Conservation (phyloP, 2,113 vertebrate genomes). For the Noturus placidus region DNA sequence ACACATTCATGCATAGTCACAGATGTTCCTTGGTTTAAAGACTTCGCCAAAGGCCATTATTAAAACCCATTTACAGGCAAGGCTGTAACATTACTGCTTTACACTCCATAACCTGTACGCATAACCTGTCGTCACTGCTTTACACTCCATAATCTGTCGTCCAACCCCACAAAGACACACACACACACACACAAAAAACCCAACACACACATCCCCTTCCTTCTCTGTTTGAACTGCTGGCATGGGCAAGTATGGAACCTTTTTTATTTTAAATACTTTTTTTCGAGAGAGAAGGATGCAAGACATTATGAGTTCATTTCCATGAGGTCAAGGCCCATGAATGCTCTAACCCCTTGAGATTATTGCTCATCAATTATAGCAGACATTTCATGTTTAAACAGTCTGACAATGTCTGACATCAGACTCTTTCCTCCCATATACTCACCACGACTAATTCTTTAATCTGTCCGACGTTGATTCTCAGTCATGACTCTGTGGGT, state of each 20-base stretch:
- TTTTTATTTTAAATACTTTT: background rate
- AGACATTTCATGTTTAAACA: constrained; percentile 53
- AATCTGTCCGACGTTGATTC: background rate
- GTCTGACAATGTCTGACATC: constrained; percentile 40
- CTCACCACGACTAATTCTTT: background rate
- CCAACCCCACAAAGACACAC: background rate
- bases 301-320: constrained; percentile 25
- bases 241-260: constrained; percentile 18
- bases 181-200: background rate
- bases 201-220: background rate
- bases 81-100: constrained; percentile 42
- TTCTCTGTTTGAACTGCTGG: background rate
- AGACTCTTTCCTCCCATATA: background rate
- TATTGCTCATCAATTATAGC: constrained; percentile 41
- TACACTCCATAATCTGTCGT: constrained; percentile 20
- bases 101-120: constrained; percentile 18
- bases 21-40: background rate
- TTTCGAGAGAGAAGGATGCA: background rate
- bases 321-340: constrained; percentile 50
- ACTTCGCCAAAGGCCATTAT: constrained; percentile 19
- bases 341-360: constrained; percentile 60
- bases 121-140: too few relatives aligned
- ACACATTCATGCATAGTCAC: constrained; percentile 17
- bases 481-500: background rate
- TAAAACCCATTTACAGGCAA: constrained; percentile 27